Base-by-base conservation (phyloP, 2,888 invertebrate species). In the Aelia acuminata region DNA sequence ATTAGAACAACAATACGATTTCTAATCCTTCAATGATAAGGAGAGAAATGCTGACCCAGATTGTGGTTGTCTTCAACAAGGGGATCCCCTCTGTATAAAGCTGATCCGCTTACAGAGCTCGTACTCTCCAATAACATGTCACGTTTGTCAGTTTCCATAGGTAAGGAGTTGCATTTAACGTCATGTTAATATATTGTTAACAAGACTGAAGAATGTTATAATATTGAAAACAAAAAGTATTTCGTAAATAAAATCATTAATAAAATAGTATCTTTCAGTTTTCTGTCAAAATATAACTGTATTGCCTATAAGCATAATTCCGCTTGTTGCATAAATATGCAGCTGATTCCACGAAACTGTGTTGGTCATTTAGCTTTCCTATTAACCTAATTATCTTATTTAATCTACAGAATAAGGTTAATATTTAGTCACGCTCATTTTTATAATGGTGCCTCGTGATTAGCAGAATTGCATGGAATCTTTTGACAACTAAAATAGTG, bases 41-140 rank as follows among this genome's bases (percentile, higher is more conserved):
- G 15, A 31, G 31, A 63, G 63, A 63, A 70, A 35, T 26, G 18
- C 4, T 70, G 63, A 35, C 63, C 63, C 63, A 7, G 63, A 70
- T 70, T 57, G 57, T 26, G 57, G 57, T 57, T 57, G 57, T 57
- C 31, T 70, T 70, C 63, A 8, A 70, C 63, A 70, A 70, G 63
- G 7, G 35, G 3, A 31, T 35, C 35, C 63, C 63, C 63, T 35
- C 18, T 35, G 7, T 15, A 35, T 35, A 26, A 35, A 70, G 31
- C 18, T 70, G 63, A 70, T 70, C 63, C 31, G 63, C 35, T 70
- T 70, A 7, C 20, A 18, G 35, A 70, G 20, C 26, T 70, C 31
- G 15, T n/a, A 26, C 13, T 26, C 5, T 70, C 0, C 13, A 70
- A 31, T 70, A 70, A 70, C 63, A 31, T 35, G 35, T 18, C 31